Evolutionary conservation across 2,113 vertebrate species (phyloP), one percentile per base, ranked within the genome.

Genomic region (Egretta garzetta): DNA sequence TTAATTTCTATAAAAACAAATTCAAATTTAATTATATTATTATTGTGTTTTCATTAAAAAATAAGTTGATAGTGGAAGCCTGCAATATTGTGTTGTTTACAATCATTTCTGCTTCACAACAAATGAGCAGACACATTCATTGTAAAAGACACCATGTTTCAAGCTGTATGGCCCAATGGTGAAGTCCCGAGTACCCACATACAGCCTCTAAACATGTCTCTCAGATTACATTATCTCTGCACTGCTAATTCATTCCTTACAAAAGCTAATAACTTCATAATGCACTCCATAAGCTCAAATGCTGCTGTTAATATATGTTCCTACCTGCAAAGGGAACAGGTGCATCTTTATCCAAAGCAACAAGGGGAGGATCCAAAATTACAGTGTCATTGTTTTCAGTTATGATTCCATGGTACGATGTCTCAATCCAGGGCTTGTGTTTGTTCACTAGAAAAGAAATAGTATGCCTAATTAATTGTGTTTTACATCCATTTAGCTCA

Each of bases 371-470:
- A 94, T 99, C 99, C 95, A 99, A 96, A 95, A 99, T 99, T 70
- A 99, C 99, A 6, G 99, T 98, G 77, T 99, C 99, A 1, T 99
- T 99, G 97, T 99, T 99, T 97, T 99, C 99, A 12, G 99, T 99
- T 97, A 99, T 99, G 95, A 99, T 98, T 76, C 99, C 99, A 7
- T 99, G 99, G 95, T 99, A 99, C 0, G 99, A 99, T 0, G 99
- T 99, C 98, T 99, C 99, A 63, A 99, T 99, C 99, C 99, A 99
- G 8, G 99, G 99, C 88, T 99, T 99, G 97, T 99, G 99, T 93
- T 99, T 99, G 95, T 99, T 99, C 89, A 99, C 99, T 99, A 88
- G 52, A 97, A 95, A 96, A 91, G 28, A 94, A 92, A 93, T 1
- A 35, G 1, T 11, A 55, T 4, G 16, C 43, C 37, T 84, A 35